Evolutionary conservation across 2,113 vertebrate species (phyloP).

Genomic region (Macquaria australasica): DNA sequence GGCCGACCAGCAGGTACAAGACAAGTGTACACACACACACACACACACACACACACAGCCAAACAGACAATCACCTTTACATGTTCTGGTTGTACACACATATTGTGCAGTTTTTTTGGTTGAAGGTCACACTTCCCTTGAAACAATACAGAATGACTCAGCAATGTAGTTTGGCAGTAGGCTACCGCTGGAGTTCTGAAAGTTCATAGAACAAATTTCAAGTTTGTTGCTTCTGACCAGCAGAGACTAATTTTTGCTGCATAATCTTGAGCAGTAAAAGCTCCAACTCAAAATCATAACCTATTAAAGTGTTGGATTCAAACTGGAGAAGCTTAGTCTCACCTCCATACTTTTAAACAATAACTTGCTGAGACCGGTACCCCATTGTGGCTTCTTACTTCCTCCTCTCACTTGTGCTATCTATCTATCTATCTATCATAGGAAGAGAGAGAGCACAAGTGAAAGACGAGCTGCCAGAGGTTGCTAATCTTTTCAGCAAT

Average conservation of each 20-base stretch:
- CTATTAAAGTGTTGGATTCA: no score
- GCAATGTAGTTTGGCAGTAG: background rate
- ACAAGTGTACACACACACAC: background rate
- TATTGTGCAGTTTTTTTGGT: background rate
- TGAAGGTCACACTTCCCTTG: background rate
- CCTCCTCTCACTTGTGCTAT: no score
- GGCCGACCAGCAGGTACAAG: slow-evolving; percentile 89
- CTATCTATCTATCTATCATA: no score
- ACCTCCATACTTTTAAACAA: no score
- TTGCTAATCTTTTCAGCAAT: background rate
- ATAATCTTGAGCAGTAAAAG: no score
- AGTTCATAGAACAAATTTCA: background rate
- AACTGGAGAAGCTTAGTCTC: no score
- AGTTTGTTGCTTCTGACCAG: background rate
- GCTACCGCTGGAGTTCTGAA: background rate
- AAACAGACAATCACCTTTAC: background rate
- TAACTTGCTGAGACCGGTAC: no score
- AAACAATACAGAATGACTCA: background rate
- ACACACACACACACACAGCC: background rate
- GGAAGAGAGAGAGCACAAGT: no score
- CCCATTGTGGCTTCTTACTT: background rate
- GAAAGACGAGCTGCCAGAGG: background rate
- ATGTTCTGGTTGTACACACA: background rate
- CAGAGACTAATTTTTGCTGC: background rate
- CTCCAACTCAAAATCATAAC: no score